These are phyloP conservation scores for Scarus forsteni DNA, from an alignment of 2,797 vertebrate species.

Conservation along the genomic window DNA sequence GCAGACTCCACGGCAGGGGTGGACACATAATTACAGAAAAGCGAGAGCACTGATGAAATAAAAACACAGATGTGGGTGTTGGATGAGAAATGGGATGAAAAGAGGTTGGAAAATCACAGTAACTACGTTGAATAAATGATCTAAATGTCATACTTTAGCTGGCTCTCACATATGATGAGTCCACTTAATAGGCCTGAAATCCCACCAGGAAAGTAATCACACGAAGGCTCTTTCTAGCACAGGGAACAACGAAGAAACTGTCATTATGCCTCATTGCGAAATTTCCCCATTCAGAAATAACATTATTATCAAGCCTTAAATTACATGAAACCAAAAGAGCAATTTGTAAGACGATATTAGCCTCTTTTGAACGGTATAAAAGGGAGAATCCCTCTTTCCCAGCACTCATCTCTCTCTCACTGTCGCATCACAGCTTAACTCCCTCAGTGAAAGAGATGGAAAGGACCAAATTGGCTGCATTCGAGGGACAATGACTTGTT, in stretches of 20 bases:
- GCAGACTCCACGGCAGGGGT: conserved; percentile 13
- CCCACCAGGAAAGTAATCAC: conserved; percentile 73
- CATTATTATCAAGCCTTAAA: conserved; percentile 75
- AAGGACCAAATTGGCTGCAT: conserved; percentile 79
- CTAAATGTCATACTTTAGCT: conserved; percentile 63
- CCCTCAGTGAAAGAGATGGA: conserved; percentile 73
- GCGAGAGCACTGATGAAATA: conserved; percentile 7
- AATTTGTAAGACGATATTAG: conserved; percentile 78
- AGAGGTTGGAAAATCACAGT: conserved; percentile 45
- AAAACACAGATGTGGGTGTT: conserved; percentile 33
- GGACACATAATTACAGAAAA: conserved; percentile 33
- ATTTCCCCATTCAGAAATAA: conserved; percentile 70
- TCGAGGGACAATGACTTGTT: conserved; percentile 76
- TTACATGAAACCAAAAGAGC: conserved; percentile 74
- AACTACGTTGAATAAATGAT: conserved; percentile 57
- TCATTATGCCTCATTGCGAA: conserved; percentile 71
- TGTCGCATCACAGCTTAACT: conserved; percentile 63
- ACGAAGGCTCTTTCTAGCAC: conserved; percentile 57
- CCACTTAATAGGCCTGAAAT: conserved; percentile 57
- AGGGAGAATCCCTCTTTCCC: conserved; percentile 72
- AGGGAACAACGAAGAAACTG: conserved; percentile 65
- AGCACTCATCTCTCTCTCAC: conserved; percentile 61
- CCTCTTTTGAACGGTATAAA: conserved; percentile 71
- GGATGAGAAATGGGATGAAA: conserved; percentile 29
- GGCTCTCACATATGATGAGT: conserved; percentile 47